A percentile compares a stretch with the other conserved stretches of the same genome.
Evolutionary conservation across 2,113 vertebrate genomes (phyloP).

Genomic region (Perca fluviatilis): DNA sequence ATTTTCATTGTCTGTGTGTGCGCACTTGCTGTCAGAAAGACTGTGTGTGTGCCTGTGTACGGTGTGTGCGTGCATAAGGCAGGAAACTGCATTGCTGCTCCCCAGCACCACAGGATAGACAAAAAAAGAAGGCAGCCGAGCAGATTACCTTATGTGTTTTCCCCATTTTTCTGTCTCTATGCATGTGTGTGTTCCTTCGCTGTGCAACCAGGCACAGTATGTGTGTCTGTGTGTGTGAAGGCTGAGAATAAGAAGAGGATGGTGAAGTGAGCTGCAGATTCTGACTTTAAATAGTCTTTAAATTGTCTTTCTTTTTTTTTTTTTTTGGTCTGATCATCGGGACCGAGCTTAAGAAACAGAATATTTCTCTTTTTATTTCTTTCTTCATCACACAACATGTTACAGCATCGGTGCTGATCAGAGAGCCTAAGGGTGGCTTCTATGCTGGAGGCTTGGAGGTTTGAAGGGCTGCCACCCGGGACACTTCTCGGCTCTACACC

Average conservation of each 20-base stretch:
- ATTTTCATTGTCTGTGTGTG: conserved; percentile 67
- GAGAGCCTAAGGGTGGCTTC: conserved; percentile 35
- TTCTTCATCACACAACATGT: conserved; percentile 16
- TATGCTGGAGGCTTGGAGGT: conserved; percentile 53
- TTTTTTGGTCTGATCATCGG: background rate
- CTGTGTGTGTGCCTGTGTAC: conserved; percentile 34
- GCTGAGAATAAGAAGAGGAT: conserved; percentile 26
- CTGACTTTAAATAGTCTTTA: conserved; percentile 43
- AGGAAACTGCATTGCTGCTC: conserved; percentile 76
- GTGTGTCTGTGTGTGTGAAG: conserved; percentile 19
- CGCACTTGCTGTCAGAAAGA: conserved; percentile 63
- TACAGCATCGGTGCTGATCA: conserved; percentile 31
- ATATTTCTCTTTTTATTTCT: background rate
- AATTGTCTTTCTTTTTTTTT: conserved; percentile 4
- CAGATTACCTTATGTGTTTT: conserved; percentile 54
- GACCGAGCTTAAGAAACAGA: conserved; percentile 20
- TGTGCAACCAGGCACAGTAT: conserved; percentile 1
- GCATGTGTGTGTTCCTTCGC: conserved; percentile 32
- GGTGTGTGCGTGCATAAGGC: conserved; percentile 46
- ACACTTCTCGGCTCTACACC: conserved; percentile 57
- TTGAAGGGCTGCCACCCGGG: conserved; percentile 60
- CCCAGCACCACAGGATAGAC: conserved; percentile 55
- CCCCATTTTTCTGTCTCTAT: conserved; percentile 37
- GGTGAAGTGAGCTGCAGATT: conserved; percentile 49
- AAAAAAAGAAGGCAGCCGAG: conserved; percentile 44